Evolutionary conservation across 2,888 invertebrate species (phyloP).

Genomic region (Chrysomela aeneicollis): DNA sequence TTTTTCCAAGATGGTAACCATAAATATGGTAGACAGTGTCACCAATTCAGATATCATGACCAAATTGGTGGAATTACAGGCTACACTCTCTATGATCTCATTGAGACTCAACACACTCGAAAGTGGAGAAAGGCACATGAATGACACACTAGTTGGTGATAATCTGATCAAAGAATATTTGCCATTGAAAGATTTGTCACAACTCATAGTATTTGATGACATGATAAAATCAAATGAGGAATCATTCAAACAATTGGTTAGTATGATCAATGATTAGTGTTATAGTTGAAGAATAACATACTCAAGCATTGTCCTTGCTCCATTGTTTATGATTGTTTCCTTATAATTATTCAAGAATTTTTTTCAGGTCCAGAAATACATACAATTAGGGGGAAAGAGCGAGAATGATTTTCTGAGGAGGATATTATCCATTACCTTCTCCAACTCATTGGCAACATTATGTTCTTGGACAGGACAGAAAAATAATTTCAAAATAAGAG

Average conservation of each 20-base stretch:
- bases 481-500: neutral
- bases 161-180: neutral
- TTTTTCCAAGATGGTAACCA: neutral
- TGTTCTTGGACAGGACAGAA: too few relatives aligned
- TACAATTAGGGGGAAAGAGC: neutral
- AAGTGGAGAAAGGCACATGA: neutral
- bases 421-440: neutral
- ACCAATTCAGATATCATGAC: constrained; percentile 1
- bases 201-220: neutral
- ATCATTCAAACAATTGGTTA: constrained; percentile 3
- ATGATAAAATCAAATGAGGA: neutral
- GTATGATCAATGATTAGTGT: neutral
- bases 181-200: neutral
- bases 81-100: neutral
- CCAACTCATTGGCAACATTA: neutral
- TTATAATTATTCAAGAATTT: neutral
- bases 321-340: too few relatives aligned
- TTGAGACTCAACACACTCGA: neutral
- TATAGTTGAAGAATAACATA: too few relatives aligned
- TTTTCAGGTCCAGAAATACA: neutral
- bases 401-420: neutral
- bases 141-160: neutral
- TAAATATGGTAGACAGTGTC: neutral
- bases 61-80: neutral
- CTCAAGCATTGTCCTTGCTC: too few relatives aligned